A percentile compares a stretch with the other conserved stretches of the same genome.
Evolutionary conservation across 2,888 invertebrate genomes (phyloP).

Genomic region (Eumerus sabulonum): DNA sequence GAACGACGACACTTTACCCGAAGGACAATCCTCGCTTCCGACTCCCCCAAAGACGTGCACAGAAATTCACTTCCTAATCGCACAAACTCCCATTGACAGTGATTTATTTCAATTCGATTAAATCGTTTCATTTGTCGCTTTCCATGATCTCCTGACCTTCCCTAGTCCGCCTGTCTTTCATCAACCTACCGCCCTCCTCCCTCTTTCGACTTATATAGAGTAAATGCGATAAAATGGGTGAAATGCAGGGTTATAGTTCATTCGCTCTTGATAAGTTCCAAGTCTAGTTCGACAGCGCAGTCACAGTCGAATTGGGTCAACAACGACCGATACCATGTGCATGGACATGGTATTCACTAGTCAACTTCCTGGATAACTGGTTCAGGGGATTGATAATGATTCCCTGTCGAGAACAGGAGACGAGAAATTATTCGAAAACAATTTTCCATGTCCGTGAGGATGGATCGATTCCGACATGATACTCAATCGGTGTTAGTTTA

Average conservation of each 20-base stretch:
- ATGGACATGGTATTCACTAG: constrained; percentile 5
- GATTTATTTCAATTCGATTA: constrained; percentile 79
- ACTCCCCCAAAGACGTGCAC: constrained; percentile 33
- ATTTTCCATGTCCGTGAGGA: constrained; percentile 61
- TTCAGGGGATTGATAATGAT: constrained; percentile 59
- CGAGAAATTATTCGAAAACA: constrained; percentile 68
- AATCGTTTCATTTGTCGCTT: constrained; percentile 73
- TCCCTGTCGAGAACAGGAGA: constrained; percentile 67
- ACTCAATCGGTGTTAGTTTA: constrained; percentile 61
- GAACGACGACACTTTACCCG: neutral
- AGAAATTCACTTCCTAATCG: constrained; percentile 72
- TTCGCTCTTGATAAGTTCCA: constrained; percentile 58
- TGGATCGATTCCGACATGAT: constrained; percentile 59
- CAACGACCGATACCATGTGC: constrained; percentile 3
- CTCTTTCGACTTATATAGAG: constrained; percentile 16
- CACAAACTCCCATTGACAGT: constrained; percentile 75
- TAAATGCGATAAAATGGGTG: too few relatives aligned
- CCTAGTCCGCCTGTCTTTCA: constrained; percentile 32
- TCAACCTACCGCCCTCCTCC: neutral
- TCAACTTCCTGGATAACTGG: neutral
- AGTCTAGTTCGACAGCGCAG: constrained; percentile 62
- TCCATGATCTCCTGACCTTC: constrained; percentile 62
- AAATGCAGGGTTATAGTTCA: constrained; percentile 60
- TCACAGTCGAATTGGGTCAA: constrained; percentile 62
- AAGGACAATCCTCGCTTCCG: constrained; percentile 6